Conservation (phyloP, 2,113 vertebrate genomes). For the Mionectes macconnelli region DNA sequence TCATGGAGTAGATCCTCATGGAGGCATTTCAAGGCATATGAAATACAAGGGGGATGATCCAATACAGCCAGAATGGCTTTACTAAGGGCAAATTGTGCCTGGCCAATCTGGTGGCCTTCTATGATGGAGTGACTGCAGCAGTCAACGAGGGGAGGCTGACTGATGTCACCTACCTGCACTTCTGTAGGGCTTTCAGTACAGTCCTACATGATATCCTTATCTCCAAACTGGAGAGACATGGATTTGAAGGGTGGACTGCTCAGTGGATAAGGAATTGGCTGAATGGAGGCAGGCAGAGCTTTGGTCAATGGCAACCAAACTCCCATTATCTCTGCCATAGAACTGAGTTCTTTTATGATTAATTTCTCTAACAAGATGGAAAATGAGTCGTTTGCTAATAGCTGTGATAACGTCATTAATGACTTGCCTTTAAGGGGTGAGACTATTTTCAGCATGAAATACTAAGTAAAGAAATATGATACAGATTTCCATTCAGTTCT, state of each 20-base stretch:
- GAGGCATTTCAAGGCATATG: neutral
- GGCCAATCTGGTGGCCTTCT: neutral
- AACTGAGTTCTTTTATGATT: too few species aligned
- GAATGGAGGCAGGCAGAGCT: neutral
- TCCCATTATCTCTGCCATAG: neutral
- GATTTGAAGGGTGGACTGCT: neutral
- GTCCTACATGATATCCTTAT: neutral
- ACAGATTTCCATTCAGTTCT: neutral
- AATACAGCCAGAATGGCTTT: neutral
- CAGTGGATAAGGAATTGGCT: neutral
- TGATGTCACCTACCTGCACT: fast-evolving
- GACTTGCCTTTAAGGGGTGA: neutral
- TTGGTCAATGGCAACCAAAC: neutral
- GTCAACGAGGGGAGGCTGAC: neutral
- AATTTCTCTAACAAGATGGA: slow-evolving; percentile 2
- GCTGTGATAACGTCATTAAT: slow-evolving; percentile 29
- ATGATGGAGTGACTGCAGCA: fast-evolving
- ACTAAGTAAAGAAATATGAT: neutral
- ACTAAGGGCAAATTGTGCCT: neutral
- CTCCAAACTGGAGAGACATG: neutral
- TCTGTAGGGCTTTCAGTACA: neutral
- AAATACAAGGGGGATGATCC: neutral
- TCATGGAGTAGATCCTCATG: neutral
- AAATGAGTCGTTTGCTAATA: neutral
- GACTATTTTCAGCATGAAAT: neutral